Conservation (phyloP, 2,113 vertebrate genomes). For the Aramus guarauna region DNA sequence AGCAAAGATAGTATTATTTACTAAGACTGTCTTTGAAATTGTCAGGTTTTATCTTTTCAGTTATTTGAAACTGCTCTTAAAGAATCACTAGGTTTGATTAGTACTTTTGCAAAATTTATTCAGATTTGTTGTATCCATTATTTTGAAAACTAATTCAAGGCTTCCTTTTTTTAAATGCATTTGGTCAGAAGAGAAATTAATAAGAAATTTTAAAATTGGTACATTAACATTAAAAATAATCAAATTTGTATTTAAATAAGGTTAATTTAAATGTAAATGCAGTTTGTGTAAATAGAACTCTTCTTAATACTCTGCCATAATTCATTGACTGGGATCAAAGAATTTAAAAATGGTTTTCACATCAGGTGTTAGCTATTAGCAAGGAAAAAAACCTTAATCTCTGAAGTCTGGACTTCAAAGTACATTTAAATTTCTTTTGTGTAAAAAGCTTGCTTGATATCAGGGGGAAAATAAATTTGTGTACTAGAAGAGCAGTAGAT, state of each 20-base stretch:
- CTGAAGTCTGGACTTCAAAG: not conserved
- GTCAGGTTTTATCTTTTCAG: not conserved
- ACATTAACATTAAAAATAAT: not conserved
- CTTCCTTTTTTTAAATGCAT: not conserved
- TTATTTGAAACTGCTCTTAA: not conserved
- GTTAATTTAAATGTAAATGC: constrained; percentile 56
- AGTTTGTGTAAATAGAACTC: constrained; percentile 28
- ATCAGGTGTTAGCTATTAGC: not conserved
- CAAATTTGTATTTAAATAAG: constrained; percentile 31
- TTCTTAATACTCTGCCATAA: constrained; percentile 10
- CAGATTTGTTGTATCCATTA: not conserved
- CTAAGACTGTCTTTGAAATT: not conserved
- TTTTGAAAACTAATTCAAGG: not conserved
- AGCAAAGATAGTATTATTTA: not conserved
- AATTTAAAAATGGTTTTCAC: not conserved
- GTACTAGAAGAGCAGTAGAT: not conserved
- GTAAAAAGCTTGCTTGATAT: not conserved
- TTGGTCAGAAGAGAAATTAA: not conserved
- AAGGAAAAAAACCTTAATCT: not conserved
- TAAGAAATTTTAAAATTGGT: not conserved
- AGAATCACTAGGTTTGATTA: not conserved
- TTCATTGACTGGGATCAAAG: not conserved
- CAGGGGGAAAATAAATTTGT: not conserved
- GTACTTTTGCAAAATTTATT: not conserved
- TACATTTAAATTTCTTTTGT: not conserved